Base-by-base conservation (phyloP, 37 sponge, comb jelly and placozoan genomes). In the Trichoplax adhaerens region DNA sequence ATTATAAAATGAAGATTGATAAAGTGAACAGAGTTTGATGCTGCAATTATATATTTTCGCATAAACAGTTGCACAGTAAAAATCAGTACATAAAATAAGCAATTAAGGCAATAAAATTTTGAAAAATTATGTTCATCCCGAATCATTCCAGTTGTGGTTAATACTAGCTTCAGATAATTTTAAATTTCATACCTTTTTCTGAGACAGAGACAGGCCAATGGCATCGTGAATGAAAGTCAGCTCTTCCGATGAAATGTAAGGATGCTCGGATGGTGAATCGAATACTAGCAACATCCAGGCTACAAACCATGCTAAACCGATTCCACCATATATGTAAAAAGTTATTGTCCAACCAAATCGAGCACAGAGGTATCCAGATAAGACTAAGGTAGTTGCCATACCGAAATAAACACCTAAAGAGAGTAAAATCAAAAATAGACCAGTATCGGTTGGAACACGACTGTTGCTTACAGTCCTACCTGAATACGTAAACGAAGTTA, bases 291-390 rank as follows among this genome's bases (percentile, higher is more conserved):
- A 54, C 52, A 86, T 47, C 98, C 98, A 96, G 4, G 82, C 56
- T 1, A 85, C 55, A 61, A 81, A 86, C 98, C 98, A 96, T 5
- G 86, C 48, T 12, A 85, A 64, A 1, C 98, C 98, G 3, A 68
- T 70, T 63, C 58, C 7, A 61, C 94, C 94, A 89, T 70, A 51
- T 51, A 55, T n/a, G 53, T 61, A 29, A 29, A 29, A 29, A 29
- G 29, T 29, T 29, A 29, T 29, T 29, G 29, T 29, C 29, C 29
- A 29, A 29, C 29, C 29, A 29, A 29, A 29, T 29, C 29, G 29
- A 29, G 29, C 29, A 29, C 29, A 29, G 29, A 29, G 29, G 29
- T 29, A 29, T 29, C 29, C 29, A 29, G 29, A 29, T 29, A 29
- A 29, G 29, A 29, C 29, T 29, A 29, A 29, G 29, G 29, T 29